These are phyloP conservation scores for Prinia subflava DNA, from an alignment of 2,113 vertebrate genomes.

Conservation along the genomic window DNA sequence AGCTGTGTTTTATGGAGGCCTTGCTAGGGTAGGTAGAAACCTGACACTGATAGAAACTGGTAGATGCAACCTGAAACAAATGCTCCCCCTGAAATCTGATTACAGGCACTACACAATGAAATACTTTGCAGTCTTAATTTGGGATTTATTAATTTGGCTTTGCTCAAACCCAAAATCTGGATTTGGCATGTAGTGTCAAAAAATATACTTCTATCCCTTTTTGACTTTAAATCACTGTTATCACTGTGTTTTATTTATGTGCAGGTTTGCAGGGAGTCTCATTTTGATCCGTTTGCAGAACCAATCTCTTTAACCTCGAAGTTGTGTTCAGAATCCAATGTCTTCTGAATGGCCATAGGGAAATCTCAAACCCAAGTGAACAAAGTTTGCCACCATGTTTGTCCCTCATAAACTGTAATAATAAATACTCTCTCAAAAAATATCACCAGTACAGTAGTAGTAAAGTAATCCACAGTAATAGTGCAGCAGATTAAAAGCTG, in stretches of 20 bases:
- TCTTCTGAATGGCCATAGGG: neutral
- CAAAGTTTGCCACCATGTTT: neutral
- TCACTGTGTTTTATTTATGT: neutral
- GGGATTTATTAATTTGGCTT: neutral
- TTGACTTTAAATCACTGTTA: neutral
- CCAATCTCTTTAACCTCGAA: fast-evolving
- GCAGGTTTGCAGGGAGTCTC: neutral
- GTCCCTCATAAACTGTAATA: neutral
- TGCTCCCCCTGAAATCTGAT: neutral
- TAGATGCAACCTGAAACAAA: neutral
- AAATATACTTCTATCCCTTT: neutral
- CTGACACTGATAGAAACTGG: too few relatives aligned
- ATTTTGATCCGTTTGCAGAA: neutral
- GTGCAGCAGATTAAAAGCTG: neutral
- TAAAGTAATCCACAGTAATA: neutral
- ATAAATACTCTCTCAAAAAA: neutral
- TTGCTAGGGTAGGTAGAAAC: neutral
- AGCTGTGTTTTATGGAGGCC: neutral
- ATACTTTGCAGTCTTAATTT: neutral
- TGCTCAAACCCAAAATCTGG: neutral
- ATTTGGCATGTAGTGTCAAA: neutral
- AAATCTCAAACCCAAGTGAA: neutral
- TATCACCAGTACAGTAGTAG: neutral
- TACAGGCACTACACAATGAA: neutral
- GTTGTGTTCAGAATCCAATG: neutral